phyloP scores from a whole-genome alignment of 2,113 vertebrate species.

The Charina bottae region DNA sequence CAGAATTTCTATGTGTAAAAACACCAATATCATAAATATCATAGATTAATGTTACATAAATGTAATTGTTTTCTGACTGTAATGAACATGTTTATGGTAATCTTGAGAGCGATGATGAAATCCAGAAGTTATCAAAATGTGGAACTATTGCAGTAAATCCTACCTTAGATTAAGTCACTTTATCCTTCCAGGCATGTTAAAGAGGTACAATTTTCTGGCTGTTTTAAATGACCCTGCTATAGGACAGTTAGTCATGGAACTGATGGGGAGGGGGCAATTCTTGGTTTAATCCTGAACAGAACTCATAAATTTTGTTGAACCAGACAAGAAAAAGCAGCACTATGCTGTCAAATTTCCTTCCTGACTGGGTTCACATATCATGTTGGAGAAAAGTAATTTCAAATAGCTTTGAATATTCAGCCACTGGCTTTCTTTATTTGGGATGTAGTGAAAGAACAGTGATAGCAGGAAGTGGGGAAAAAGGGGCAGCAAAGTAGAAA shows the following conservation, averaged over 20 bases:
- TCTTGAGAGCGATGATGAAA: neutral
- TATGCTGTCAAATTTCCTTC: neutral
- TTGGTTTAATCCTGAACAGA: neutral
- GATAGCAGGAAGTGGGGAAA: neutral
- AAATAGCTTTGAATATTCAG: slow-evolving; percentile 15
- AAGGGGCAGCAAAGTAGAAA: neutral
- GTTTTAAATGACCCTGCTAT: neutral
- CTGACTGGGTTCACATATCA: neutral
- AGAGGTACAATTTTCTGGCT: neutral
- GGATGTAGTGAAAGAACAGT: slow-evolving; percentile 5
- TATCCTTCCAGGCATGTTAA: neutral
- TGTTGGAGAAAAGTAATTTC: slow-evolving; percentile 7
- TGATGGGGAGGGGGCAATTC: neutral
- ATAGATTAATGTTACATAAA: neutral
- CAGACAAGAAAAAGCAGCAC: neutral
- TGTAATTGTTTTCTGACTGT: neutral
- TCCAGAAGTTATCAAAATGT: neutral
- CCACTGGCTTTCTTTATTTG: slow-evolving; percentile 28
- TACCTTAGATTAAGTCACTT: neutral
- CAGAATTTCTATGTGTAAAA: neutral
- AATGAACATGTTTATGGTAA: neutral
- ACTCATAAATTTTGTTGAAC: neutral
- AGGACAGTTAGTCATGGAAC: neutral
- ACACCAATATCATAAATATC: neutral
- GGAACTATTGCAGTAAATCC: neutral